Percentiles rank a stretch among this genome's conserved stretches.
Evolutionary conservation across 2,888 invertebrate genomes (phyloP).

Genomic region (Stictocephala bisonia): DNA sequence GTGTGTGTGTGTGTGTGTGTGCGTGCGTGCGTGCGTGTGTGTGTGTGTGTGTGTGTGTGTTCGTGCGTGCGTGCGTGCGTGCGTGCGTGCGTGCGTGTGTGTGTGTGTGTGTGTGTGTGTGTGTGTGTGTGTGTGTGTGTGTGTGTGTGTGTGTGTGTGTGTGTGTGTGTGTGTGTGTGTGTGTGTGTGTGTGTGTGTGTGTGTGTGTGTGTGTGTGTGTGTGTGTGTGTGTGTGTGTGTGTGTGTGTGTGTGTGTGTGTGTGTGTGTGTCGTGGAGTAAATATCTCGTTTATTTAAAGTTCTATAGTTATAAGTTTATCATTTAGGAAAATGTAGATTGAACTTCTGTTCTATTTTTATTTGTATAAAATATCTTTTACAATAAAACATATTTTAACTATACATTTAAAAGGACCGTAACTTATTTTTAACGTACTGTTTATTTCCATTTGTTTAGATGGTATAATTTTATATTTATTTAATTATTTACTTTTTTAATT

Average conservation of each 20-base stretch:
- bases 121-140: neutral
- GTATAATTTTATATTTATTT: no score
- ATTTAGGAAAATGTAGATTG: no score
- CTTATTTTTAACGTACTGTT: no score
- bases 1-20: neutral
- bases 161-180: neutral
- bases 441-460: no score
- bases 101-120: neutral
- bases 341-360: no score
- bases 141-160: neutral
- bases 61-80: neutral
- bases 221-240: neutral
- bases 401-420: no score
- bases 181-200: neutral
- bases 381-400: no score
- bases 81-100: neutral
- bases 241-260: neutral
- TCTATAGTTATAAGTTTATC: no score
- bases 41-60: neutral
- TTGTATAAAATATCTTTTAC: no score
- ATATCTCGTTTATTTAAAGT: no score
- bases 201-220: neutral
- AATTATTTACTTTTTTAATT: no score
- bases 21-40: neutral
- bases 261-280: no score